phyloP scores from a whole-genome alignment of 2,113 vertebrate genomes.

The Carollia perspicillata region DNA sequence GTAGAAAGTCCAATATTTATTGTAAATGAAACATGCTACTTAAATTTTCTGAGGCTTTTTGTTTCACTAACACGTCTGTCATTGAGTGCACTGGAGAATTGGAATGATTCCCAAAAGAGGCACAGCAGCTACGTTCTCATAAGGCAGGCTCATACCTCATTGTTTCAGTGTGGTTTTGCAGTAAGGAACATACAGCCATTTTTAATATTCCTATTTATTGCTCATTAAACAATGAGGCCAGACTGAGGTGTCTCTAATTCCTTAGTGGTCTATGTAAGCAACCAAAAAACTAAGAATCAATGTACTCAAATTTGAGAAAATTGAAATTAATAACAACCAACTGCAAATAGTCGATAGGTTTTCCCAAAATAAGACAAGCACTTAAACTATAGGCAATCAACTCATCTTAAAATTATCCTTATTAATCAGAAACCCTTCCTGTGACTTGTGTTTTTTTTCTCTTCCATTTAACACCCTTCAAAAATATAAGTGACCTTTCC shows the following conservation, averaged over 20 bases:
- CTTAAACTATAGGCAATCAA: neutral
- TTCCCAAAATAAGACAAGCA: neutral
- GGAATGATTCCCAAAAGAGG: neutral
- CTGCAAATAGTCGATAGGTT: neutral
- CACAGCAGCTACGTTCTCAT: neutral
- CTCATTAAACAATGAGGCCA: neutral
- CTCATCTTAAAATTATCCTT: neutral
- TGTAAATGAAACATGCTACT: neutral
- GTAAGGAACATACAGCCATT: neutral
- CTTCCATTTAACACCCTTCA: neutral
- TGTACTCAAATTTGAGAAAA: neutral
- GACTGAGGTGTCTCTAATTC: neutral
- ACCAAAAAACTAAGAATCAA: neutral
- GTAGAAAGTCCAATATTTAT: neutral
- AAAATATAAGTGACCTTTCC: neutral
- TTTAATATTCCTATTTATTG: neutral
- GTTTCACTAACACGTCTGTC: neutral
- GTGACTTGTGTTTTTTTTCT: neutral
- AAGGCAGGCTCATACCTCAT: neutral
- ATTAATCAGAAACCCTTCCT: neutral
- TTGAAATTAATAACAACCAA: neutral
- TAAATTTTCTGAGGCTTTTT: neutral
- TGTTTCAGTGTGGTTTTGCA: neutral
- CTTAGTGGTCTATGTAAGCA: neutral
- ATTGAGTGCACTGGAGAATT: neutral